Conservation (phyloP, 2,888 invertebrate genomes). For the Parelbella ahira region DNA sequence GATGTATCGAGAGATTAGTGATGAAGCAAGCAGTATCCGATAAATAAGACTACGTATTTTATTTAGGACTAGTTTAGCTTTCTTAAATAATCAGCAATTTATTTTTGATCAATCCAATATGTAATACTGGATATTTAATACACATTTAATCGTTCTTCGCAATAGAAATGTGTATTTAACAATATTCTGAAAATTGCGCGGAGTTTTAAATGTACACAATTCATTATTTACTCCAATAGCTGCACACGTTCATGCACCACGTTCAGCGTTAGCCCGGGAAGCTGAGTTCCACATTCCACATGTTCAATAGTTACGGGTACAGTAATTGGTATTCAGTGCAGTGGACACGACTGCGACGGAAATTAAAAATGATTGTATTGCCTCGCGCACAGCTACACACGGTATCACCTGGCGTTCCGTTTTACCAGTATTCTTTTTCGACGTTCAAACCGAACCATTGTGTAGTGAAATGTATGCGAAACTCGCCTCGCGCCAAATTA, state of each 20-base stretch:
- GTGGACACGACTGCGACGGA: slow-evolving; percentile 52
- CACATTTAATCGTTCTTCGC: too few relatives aligned
- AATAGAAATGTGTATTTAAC: too few relatives aligned
- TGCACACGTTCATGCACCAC: slow-evolving; percentile 32
- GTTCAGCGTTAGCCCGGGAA: slow-evolving; percentile 43
- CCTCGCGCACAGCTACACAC: slow-evolving; percentile 37
- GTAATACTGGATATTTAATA: too few relatives aligned
- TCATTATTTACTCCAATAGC: too few relatives aligned
- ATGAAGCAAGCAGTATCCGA: too few relatives aligned
- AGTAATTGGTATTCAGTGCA: slow-evolving; percentile 74
- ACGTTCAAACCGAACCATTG: slow-evolving; percentile 19
- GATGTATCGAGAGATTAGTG: too few relatives aligned
- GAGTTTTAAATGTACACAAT: too few relatives aligned
- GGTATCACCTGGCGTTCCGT: slow-evolving; percentile 33
- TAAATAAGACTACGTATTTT: too few relatives aligned
- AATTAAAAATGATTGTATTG: slow-evolving; percentile 71
- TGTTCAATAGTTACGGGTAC: slow-evolving; percentile 54
- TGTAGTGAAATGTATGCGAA: slow-evolving; percentile 8
- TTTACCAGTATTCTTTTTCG: slow-evolving; percentile 29
- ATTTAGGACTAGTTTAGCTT: too few relatives aligned
- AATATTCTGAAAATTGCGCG: too few relatives aligned
- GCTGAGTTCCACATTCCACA: slow-evolving; percentile 51
- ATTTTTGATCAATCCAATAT: too few relatives aligned
- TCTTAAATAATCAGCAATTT: too few relatives aligned
- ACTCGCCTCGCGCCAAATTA: background rate